These are phyloP conservation scores for Nephrotoma flavescens DNA, from an alignment of 2,888 invertebrate genomes.

Conservation along the genomic window DNA sequence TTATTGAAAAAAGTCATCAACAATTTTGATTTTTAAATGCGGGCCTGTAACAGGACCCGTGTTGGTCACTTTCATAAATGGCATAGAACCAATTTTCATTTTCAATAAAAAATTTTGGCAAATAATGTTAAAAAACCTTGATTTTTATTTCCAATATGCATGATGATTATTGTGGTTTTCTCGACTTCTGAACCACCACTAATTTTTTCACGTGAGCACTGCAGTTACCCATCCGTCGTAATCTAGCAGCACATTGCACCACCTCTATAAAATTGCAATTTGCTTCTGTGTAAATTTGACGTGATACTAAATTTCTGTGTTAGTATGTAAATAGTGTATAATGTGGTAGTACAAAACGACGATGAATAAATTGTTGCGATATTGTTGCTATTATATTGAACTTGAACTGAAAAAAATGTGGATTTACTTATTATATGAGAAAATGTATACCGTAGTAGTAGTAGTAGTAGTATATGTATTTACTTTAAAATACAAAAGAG, in stretches of 20 bases:
- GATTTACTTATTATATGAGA: neutral
- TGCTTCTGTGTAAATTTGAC: neutral
- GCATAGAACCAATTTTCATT: too few species aligned
- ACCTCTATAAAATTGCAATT: neutral
- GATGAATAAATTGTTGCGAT: neutral
- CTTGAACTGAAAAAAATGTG: neutral
- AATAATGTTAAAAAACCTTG: too few species aligned
- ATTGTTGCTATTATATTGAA: neutral
- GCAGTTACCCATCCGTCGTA: neutral
- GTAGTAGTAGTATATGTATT: too few species aligned
- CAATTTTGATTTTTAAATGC: too few species aligned
- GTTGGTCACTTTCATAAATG: too few species aligned
- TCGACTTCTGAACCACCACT: too few species aligned
- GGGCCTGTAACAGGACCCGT: too few species aligned
- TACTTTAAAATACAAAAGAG: neutral
- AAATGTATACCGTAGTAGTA: neutral
- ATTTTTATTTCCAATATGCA: too few species aligned
- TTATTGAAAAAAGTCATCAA: too few species aligned
- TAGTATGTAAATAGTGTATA: neutral
- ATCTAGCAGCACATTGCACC: neutral
- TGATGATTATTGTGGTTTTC: too few species aligned
- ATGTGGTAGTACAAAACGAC: neutral
- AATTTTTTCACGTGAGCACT: too few species aligned
- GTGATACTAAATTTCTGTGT: neutral
- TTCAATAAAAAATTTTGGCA: too few species aligned